A percentile compares a stretch with the other conserved stretches of the same genome.
These are phyloP conservation scores for Drosophila rellima DNA, from an alignment of 2,888 invertebrate genomes.

Conservation along the genomic window DNA sequence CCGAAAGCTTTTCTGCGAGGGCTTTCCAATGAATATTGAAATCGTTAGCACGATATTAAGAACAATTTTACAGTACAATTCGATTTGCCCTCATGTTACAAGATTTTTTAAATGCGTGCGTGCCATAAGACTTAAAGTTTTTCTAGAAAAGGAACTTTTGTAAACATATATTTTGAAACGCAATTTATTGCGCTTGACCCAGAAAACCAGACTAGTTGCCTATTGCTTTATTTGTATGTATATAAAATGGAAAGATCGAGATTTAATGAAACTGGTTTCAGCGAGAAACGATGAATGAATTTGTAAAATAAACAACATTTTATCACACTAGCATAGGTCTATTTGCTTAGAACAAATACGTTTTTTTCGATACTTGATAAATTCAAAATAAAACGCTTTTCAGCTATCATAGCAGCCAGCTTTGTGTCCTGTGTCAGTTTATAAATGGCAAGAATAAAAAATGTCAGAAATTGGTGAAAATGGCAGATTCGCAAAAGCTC, in stretches of 20 bases:
- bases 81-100: conserved; percentile 16
- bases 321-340: neutral
- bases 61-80: neutral
- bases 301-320: neutral
- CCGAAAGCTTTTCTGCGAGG: conserved; percentile 33
- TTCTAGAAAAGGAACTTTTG: conserved; percentile 40
- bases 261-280: conserved; percentile 10
- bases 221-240: neutral
- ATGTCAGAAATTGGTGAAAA: neutral
- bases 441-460: neutral
- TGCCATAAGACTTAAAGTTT: conserved; percentile 34
- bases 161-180: conserved; percentile 60
- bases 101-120: conserved; percentile 20
- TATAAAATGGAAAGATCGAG: neutral
- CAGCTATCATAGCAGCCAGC: conserved; percentile 37
- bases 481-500: conserved; percentile 16
- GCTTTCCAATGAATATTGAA: neutral
- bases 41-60: neutral
- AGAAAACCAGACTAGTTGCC: conserved; percentile 22
- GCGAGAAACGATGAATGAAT: neutral
- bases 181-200: conserved; percentile 48
- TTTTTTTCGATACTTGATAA: neutral
- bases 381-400: neutral
- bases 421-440: conserved; percentile 2
- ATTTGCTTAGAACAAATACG: neutral